These are phyloP conservation scores for Athene cunicularia DNA, from an alignment of 2,113 vertebrate species.

Conservation along the genomic window DNA sequence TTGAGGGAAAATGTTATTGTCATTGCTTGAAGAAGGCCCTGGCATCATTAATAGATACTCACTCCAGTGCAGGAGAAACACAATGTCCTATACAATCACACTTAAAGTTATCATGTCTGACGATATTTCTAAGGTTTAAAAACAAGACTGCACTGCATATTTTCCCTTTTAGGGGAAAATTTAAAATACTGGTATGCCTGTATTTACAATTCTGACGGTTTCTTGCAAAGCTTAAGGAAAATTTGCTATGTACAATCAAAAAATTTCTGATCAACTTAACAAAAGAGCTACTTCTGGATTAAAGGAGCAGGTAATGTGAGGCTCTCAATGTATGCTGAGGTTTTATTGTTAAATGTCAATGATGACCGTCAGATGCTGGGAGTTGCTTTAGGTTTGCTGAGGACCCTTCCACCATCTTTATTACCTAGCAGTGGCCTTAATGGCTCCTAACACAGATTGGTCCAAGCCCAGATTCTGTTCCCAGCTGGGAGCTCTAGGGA, in stretches of 20 bases:
- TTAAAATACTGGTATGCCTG: not conserved
- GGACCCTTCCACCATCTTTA: not conserved
- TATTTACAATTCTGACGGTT: not conserved
- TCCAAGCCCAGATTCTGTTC: not conserved
- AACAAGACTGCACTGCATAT: not conserved
- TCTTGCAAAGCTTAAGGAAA: not conserved
- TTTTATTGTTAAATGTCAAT: not conserved
- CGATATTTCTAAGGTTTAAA: not conserved
- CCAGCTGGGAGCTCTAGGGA: not conserved
- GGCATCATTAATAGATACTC: rapidly evolving
- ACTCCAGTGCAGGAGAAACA: rapidly evolving
- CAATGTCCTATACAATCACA: not conserved
- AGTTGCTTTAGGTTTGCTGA: not conserved
- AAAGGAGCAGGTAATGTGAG: not conserved
- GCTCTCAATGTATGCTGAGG: rapidly evolving
- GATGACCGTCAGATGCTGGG: not conserved
- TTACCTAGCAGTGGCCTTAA: not conserved
- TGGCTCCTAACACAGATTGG: not conserved
- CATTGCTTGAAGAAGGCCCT: not conserved
- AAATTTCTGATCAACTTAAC: not conserved
- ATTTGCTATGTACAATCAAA: not conserved
- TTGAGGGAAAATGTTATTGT: not conserved
- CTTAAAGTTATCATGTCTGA: not conserved
- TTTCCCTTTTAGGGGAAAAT: not conserved
- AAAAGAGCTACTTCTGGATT: not conserved